Conservation (phyloP, 2,113 vertebrate genomes). For the Narcine bancroftii region DNA sequence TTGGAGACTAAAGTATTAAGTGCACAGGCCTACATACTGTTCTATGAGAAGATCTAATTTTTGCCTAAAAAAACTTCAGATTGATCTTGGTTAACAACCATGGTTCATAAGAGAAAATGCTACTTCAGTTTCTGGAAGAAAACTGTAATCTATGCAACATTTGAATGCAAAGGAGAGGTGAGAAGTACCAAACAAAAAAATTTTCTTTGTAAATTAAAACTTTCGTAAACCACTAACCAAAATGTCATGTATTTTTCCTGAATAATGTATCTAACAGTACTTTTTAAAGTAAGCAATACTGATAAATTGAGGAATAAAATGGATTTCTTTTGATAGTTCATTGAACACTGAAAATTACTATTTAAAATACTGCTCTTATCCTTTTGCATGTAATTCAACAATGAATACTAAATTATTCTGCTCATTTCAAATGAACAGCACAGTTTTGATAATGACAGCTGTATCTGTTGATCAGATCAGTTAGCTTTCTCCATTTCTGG, state of each 20-base stretch:
- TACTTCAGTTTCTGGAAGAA: not conserved
- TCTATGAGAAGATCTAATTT: conserved; percentile 79
- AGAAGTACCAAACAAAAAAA: not conserved
- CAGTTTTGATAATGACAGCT: not conserved
- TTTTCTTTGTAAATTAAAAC: not conserved
- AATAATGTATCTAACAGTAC: not conserved
- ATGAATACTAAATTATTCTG: not conserved
- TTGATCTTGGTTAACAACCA: too few species aligned
- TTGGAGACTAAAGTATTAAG: conserved; percentile 68
- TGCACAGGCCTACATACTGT: conserved; percentile 92
- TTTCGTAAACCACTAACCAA: not conserved
- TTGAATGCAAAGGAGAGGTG: not conserved
- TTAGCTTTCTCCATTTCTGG: not conserved
- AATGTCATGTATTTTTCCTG: conserved; percentile 18
- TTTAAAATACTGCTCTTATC: not conserved
- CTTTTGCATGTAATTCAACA: not conserved
- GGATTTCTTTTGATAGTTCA: not conserved
- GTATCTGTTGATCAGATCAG: conserved; percentile 14
- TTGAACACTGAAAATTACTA: too few species aligned
- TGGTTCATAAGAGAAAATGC: too few species aligned
- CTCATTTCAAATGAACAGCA: not conserved
- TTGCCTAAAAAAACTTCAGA: not conserved
- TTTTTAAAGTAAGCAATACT: not conserved
- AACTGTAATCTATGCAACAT: conserved; percentile 33
- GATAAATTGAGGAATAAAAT: conserved; percentile 15